Evolutionary conservation across 2,113 vertebrate genomes (phyloP), one percentile per base, ranked within the genome.

Genomic region (Abramis brama): DNA sequence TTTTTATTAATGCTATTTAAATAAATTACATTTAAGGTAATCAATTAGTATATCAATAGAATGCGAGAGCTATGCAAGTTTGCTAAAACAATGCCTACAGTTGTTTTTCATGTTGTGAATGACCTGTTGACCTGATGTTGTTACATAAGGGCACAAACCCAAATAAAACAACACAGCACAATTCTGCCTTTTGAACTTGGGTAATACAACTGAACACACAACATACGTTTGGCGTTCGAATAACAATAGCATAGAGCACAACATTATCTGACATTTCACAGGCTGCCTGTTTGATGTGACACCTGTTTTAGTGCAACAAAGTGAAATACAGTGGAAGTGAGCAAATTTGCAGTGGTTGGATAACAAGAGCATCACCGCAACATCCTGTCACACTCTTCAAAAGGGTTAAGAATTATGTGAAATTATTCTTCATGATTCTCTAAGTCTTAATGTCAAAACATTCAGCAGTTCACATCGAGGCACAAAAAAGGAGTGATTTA

Each of bases 301-400:
- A 79, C 55, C 52, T 84, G 62, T 60, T 23, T 5, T 23, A 45
- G 11, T 60, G 77, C 55, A 71, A 71, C 68, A 71, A 52, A 70
- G 15, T 25, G 39, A 30, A 50, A 55, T 47, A 55, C 73, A 60
- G 11, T 68, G 68, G 77, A 86, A 79, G 50, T 23, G n/a, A 73
- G 57, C 93, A 91, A 91, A 92, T 66, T 90, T 94, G 94, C 94
- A 93, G 23, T 3, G 62, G 52, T 45, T 74, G 50, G 75, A 23
- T 23, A 82, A 39, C 57, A 11, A 86, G 17, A 60, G 43, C 39
- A 82, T 33, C 33, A 47, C 59, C 83, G 21, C 93, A 92, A 92
- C 93, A 93, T 95, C 94, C 94, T 94, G 93, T 91, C 33, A 85
- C 70, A 79, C 73, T 91, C 91, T 93, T 91, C 89, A 39, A 83